phyloP scores from a whole-genome alignment of 2,113 vertebrate genomes.

The Corythornis vintsioides region DNA sequence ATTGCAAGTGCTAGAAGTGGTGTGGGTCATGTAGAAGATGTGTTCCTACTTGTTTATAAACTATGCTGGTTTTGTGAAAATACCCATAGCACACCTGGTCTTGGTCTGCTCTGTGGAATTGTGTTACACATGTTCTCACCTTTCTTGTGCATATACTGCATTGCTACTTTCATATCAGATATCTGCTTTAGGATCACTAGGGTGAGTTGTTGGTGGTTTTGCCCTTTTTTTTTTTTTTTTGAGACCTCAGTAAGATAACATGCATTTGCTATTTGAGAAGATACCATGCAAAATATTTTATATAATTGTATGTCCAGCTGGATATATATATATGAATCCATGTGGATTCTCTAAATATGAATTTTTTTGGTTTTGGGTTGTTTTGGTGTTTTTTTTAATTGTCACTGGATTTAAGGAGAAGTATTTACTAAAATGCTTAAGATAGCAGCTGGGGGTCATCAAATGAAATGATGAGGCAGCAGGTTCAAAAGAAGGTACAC shows the following conservation, averaged over 20 bases:
- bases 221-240: background rate
- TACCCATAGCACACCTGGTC: accelerated
- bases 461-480: background rate
- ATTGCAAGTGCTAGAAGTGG: background rate
- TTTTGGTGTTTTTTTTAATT: background rate
- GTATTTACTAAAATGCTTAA: background rate
- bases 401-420: background rate
- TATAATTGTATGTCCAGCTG: background rate
- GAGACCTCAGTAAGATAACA: background rate
- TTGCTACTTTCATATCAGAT: background rate
- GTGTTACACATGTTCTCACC: background rate
- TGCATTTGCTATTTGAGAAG: background rate
- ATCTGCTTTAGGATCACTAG: background rate
- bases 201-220: background rate
- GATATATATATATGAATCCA: background rate
- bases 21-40: background rate
- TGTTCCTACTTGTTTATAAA: background rate
- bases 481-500: background rate
- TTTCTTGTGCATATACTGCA: background rate
- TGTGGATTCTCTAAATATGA: background rate
- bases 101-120: background rate
- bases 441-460: background rate
- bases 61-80: background rate
- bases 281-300: background rate
- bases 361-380: background rate